Conservation (phyloP, 2,797 vertebrate genomes). For the Bovichtus diacanthus region DNA sequence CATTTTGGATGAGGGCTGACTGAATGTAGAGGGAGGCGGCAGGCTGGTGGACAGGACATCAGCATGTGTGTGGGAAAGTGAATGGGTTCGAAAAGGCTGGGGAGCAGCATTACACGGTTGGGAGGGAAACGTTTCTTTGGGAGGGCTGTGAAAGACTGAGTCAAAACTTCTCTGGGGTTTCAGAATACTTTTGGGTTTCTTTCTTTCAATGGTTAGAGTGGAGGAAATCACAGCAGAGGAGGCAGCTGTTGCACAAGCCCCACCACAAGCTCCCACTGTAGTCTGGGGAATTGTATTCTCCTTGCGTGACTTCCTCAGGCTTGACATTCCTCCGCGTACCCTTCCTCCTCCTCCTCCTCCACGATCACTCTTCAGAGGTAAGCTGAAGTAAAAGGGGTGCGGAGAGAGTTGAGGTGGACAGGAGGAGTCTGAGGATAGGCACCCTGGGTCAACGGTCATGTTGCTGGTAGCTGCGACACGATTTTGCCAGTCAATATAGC, state of each 20-base stretch:
- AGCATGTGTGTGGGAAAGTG: conserved; percentile 33
- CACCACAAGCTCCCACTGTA: conserved; percentile 50
- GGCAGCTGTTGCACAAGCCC: conserved; percentile 41
- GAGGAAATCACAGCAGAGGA: conserved; percentile 37
- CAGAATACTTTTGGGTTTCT: conserved; percentile 86
- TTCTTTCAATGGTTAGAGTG: conserved; percentile 64
- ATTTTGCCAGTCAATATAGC: conserved; percentile 90
- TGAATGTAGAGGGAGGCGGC: conserved; percentile 64
- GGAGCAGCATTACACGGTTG: conserved; percentile 33
- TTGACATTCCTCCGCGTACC: conserved; percentile 59
- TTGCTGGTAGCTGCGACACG: conserved; percentile 57
- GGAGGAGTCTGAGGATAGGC: conserved; percentile 54
- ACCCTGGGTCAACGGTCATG: conserved; percentile 36
- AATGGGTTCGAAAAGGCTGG: conserved; percentile 45
- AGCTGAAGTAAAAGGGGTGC: conserved; percentile 70
- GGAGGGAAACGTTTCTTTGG: conserved; percentile 58
- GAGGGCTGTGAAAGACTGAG: conserved; percentile 69
- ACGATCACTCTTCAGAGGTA: conserved; percentile 64
- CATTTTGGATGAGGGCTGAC: conserved; percentile 83
- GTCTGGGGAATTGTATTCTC: conserved; percentile 84
- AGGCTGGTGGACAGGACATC: conserved; percentile 53
- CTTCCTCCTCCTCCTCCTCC: conserved; percentile 49
- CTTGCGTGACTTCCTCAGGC: conserved; percentile 86
- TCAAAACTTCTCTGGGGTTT: conserved; percentile 86
- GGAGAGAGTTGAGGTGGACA: conserved; percentile 36